Conservation (phyloP, 2,888 invertebrate species). For the Pollenia amentaria region DNA sequence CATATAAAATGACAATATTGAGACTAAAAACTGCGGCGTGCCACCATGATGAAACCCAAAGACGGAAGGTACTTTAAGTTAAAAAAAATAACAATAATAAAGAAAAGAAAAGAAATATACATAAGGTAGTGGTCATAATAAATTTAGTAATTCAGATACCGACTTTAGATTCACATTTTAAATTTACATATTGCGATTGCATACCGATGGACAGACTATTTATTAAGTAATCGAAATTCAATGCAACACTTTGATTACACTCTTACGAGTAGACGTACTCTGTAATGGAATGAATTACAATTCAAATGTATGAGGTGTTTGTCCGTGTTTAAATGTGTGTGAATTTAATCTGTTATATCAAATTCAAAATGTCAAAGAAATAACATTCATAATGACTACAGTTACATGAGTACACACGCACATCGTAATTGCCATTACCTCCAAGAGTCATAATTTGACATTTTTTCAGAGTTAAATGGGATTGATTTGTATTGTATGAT, state of each 20-base stretch:
- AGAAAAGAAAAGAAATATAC: not conserved
- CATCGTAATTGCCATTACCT: not conserved
- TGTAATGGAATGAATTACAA: not conserved
- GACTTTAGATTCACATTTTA: not conserved
- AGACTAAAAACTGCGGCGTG: conserved; percentile 27
- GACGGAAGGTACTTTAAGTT: conserved; percentile 30
- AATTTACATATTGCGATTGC: conserved; percentile 28
- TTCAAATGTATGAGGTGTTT: not conserved
- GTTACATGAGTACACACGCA: not conserved
- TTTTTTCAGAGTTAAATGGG: conserved; percentile 53
- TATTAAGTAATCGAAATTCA: conserved; percentile 62
- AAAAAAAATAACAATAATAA: not conserved
- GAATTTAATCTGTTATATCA: conserved; percentile 36
- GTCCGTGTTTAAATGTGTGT: not conserved
- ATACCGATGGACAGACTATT: not conserved
- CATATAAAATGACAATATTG: conserved; percentile 28
- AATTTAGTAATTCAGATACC: conserved; percentile 5
- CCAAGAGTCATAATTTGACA: conserved; percentile 49
- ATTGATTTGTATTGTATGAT: conserved; percentile 50
- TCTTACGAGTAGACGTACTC: not conserved
- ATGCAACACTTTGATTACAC: conserved; percentile 33
- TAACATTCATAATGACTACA: conserved; percentile 36
- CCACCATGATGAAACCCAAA: conserved; percentile 37
- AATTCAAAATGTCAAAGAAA: conserved; percentile 42
- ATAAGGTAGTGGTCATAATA: conserved; percentile 11